Conservation (phyloP, 2,113 vertebrate species). For the Charadrius vociferus region DNA sequence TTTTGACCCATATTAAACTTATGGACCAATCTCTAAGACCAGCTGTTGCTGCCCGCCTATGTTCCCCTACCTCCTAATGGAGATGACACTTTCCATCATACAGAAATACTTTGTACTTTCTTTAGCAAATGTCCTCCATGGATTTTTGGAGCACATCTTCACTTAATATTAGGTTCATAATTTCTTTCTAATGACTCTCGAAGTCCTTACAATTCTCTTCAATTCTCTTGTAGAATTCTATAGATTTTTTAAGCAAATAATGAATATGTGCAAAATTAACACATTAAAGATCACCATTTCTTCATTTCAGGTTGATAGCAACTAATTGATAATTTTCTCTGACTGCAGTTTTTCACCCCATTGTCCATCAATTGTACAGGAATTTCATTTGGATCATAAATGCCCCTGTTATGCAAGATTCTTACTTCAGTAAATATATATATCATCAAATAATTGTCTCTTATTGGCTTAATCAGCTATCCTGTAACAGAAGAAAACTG, state of each 20-base stretch:
- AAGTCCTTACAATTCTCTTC: neutral
- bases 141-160: neutral
- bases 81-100: neutral
- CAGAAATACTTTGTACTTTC: neutral
- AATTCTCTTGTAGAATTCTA: neutral
- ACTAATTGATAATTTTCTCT: neutral
- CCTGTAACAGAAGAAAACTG: neutral
- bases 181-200: neutral
- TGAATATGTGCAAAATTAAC: neutral
- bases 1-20: neutral
- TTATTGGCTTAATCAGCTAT: neutral
- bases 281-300: neutral
- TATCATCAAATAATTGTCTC: neutral
- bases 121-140: neutral
- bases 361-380: neutral
- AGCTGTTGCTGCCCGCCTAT: neutral
- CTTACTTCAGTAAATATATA: neutral
- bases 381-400: neutral
- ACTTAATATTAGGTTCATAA: neutral
- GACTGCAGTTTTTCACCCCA: neutral
- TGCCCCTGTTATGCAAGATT: neutral
- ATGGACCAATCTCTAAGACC: neutral
- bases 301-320: neutral
- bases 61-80: neutral
- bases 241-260: neutral